A percentile compares a stretch with the other conserved stretches of the same genome.
phyloP scores from a whole-genome alignment of 2,888 invertebrate species.

The Petrophora chlorosata region DNA sequence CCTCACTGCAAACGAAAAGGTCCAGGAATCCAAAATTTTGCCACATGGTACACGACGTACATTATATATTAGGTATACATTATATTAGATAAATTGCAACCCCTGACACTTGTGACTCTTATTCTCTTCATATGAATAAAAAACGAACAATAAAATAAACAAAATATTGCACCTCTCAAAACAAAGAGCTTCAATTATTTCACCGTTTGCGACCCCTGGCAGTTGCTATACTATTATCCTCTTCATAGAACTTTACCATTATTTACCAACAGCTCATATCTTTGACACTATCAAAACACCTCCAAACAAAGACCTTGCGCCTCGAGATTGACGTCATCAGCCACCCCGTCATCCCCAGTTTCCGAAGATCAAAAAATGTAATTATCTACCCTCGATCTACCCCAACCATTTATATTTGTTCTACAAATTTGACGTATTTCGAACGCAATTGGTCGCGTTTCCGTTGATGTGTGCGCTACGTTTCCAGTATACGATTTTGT shows the following conservation, averaged over 20 bases:
- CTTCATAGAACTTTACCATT: slow-evolving; percentile 26
- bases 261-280: slow-evolving; percentile 60
- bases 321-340: slow-evolving; percentile 26
- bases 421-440: slow-evolving; percentile 81
- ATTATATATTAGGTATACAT: no score
- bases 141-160: no score
- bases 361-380: slow-evolving; percentile 82
- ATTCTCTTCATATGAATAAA: no score
- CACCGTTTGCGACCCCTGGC: background rate
- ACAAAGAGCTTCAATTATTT: background rate
- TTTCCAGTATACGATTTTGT: background rate
- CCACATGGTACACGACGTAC: no score
- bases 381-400: slow-evolving; percentile 83
- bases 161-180: no score
- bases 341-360: slow-evolving; percentile 71
- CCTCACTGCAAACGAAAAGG: no score
- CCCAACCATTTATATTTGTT: slow-evolving; percentile 82
- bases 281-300: slow-evolving; percentile 75
- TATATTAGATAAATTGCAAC: no score
- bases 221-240: background rate
- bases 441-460: slow-evolving; percentile 65
- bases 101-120: no score
- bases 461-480: slow-evolving; percentile 43
- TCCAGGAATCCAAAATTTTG: no score
- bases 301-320: slow-evolving; percentile 51